A percentile compares a stretch with the other conserved stretches of the same genome.
phyloP scores from a whole-genome alignment of 2,797 vertebrate species.

The Cynopterus sphinx region DNA sequence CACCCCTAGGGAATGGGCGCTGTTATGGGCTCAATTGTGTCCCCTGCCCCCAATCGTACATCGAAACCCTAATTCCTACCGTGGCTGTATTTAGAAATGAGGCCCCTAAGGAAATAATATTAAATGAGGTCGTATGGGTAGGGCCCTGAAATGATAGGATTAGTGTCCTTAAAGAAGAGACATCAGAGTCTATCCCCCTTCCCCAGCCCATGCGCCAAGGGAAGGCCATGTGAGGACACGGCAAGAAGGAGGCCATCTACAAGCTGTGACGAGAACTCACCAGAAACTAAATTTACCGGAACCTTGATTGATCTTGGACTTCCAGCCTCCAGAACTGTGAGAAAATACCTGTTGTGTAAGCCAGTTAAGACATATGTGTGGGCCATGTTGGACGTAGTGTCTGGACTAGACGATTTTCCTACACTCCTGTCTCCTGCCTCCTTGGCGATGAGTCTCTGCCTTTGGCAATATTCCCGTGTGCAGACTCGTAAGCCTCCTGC shows the following conservation, averaged over 20 bases:
- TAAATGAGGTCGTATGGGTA: background rate
- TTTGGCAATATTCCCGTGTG: background rate
- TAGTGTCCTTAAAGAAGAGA: background rate
- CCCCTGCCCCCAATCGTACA: no score
- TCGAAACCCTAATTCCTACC: background rate
- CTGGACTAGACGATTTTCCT: background rate
- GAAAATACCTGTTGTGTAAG: background rate
- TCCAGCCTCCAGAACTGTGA: background rate
- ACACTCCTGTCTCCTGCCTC: background rate
- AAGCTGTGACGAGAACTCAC: background rate
- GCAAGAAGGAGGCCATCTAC: background rate
- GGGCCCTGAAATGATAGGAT: background rate
- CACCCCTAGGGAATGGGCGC: background rate
- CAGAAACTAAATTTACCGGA: background rate
- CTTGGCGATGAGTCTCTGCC: background rate
- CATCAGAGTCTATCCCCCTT: background rate
- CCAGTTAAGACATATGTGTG: background rate
- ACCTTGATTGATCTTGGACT: background rate
- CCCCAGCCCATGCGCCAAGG: background rate
- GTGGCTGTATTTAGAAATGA: background rate
- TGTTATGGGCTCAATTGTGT: background rate
- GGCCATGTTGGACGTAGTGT: background rate
- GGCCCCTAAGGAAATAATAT: background rate
- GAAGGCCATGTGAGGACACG: background rate
- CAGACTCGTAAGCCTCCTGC: background rate